Evolutionary conservation across 30 jellyfish, hydroid and myxozoan species (phyloP).

Genomic region (Rhopilema esculentum): DNA sequence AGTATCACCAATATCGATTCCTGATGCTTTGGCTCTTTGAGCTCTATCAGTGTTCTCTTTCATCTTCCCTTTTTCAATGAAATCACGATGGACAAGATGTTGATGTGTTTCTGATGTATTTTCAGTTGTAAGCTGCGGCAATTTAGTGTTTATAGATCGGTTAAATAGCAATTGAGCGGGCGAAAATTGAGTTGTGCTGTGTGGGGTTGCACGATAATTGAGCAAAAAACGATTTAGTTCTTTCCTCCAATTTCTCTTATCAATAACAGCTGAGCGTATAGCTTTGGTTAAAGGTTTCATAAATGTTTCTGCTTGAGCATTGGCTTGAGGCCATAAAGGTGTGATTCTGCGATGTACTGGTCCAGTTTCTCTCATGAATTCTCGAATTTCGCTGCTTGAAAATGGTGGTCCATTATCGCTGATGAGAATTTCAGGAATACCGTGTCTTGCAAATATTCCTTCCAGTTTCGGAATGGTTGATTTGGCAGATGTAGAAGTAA

Average conservation of each 20-base stretch:
- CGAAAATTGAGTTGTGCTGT: slow-evolving; percentile 58
- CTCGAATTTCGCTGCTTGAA: slow-evolving; percentile 37
- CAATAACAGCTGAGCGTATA: neutral
- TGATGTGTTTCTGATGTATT: slow-evolving; percentile 39
- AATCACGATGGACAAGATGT: slow-evolving; percentile 1
- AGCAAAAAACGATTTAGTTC: slow-evolving; percentile 35
- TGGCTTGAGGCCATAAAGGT: slow-evolving; percentile 56
- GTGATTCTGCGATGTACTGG: slow-evolving; percentile 45
- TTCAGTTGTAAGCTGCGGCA: slow-evolving; percentile 39
- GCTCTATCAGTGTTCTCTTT: slow-evolving; percentile 9
- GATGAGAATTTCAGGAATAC: slow-evolving; percentile 23
- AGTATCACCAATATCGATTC: slow-evolving; percentile 53
- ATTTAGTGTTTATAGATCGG: slow-evolving; percentile 49
- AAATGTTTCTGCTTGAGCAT: slow-evolving; percentile 41
- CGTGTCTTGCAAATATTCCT: slow-evolving; percentile 20
- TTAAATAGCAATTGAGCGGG: slow-evolving; percentile 51
- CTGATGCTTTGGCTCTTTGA: neutral
- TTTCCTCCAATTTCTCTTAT: slow-evolving; percentile 43
- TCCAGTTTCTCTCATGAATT: slow-evolving; percentile 48
- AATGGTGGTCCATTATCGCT: slow-evolving; percentile 53
- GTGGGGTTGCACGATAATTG: slow-evolving; percentile 55
- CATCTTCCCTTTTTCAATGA: neutral
- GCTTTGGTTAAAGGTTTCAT: slow-evolving; percentile 38
- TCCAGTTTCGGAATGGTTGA: slow-evolving; percentile 24
- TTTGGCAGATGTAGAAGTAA: slow-evolving; percentile 32